Conservation (phyloP, 2,113 vertebrate species). For the Hippolais icterina region DNA sequence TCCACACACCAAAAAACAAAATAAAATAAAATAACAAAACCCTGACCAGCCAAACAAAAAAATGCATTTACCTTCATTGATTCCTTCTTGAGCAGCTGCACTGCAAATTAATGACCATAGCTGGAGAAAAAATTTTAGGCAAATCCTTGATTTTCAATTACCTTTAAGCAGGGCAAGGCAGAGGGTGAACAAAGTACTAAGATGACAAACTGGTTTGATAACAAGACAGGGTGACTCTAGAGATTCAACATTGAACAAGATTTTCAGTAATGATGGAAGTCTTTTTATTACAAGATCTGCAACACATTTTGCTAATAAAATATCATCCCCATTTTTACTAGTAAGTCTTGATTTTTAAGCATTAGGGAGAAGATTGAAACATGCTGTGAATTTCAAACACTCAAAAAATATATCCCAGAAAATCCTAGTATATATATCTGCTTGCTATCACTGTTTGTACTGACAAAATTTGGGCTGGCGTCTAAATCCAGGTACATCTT, state of each 20-base stretch:
- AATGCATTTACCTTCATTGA: neutral
- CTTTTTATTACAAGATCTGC: neutral
- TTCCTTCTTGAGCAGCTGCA: neutral
- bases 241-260: neutral
- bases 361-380: neutral
- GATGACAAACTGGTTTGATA: neutral
- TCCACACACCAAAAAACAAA: neutral
- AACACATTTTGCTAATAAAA: neutral
- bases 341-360: neutral
- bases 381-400: constrained; percentile 1
- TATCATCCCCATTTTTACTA: neutral
- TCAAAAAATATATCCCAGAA: neutral
- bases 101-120: neutral
- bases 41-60: neutral
- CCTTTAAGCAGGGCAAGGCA: neutral
- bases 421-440: neutral
- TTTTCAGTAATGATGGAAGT: neutral
- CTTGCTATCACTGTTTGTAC: neutral
- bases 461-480: neutral
- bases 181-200: neutral
- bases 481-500: neutral
- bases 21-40: neutral
- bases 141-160: neutral
- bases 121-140: neutral
- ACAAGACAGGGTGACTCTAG: neutral